Evolutionary conservation across 2,888 invertebrate genomes (phyloP), one percentile per base, ranked within the genome.

Genomic region (Caenorhabditis sulstoni): DNA sequence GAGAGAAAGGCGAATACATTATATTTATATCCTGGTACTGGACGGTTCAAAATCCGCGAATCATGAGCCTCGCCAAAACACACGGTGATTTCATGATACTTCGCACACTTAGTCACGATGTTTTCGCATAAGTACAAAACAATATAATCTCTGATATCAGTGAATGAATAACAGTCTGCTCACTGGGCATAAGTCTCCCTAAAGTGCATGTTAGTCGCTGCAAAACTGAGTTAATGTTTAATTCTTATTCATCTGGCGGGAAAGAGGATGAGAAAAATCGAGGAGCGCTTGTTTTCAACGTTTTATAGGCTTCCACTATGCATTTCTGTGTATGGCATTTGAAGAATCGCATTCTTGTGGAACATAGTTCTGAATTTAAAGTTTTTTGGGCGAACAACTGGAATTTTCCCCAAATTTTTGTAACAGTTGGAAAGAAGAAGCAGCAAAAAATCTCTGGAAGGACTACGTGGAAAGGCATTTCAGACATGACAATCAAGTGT

Each of bases 271-370:
- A 47, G 53, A 58, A 45, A 64, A 64, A 49, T 55, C 53, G 29
- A 64, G 41, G 16, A 64, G 52, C 55, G 64, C 64, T 23, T 58
- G 61, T 55, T 61, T 23, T 14, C 44, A 29, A 16, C 45, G 55
- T 53, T 70, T 70, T 70, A 70, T 73, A 58, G 62, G 53, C 53
- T 67, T 5, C n/a, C 37, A 49, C 20, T 53, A 37, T 12, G 57
- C 59, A 59, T 59, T 59, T 47, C 39, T 37, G 41, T 67, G 1
- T 61, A 11, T 41, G 23, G 73, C 50, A 73, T 73, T n/a, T 58
- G 57, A 73, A 64, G 58, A 29, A 73, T 73, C 55, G 73, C 73
- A 73, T 73, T 73, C 52, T 73, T 73, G 64, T 73, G 73, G 64
- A 73, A 73, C 73, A 73, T 64, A 73, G 44, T 61, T 59, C 41